Evolutionary conservation across 2,113 vertebrate genomes (phyloP).

Genomic region (Callorhinus ursinus): DNA sequence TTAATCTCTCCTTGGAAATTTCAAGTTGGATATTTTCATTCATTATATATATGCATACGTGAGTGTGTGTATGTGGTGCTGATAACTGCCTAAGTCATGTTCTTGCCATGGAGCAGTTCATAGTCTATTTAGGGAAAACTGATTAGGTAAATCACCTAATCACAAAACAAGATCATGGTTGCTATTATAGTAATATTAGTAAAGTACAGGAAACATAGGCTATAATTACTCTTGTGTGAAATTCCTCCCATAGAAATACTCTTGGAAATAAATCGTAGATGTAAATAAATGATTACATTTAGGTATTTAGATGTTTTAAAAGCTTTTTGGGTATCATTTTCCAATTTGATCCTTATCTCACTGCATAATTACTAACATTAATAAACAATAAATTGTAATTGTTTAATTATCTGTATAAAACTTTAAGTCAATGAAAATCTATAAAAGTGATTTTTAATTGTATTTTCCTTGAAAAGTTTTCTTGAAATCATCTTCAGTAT

Average conservation of each 20-base stretch:
- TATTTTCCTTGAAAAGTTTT: neutral
- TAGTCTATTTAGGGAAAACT: neutral
- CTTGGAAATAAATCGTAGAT: neutral
- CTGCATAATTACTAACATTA: neutral
- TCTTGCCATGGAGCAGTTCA: neutral
- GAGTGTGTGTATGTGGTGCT: neutral
- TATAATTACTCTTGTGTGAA: neutral
- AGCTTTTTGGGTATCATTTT: conserved; percentile 32
- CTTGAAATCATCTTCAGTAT: conserved; percentile 1
- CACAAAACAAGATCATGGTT: neutral
- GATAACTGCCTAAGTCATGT: neutral
- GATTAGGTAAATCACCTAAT: neutral
- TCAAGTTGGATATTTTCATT: neutral
- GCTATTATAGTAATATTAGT: neutral
- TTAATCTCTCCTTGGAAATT: conserved; percentile 9
- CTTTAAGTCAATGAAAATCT: neutral
- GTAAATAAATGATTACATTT: neutral
- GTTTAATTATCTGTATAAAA: neutral
- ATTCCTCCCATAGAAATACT: neutral
- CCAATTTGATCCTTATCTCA: neutral
- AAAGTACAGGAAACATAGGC: neutral
- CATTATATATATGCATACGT: neutral
- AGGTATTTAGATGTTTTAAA: neutral
- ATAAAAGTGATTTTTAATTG: neutral
- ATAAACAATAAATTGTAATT: neutral